Evolutionary conservation across 2,888 invertebrate genomes (phyloP).

Genomic region (Sarcophaga rosellei): DNA sequence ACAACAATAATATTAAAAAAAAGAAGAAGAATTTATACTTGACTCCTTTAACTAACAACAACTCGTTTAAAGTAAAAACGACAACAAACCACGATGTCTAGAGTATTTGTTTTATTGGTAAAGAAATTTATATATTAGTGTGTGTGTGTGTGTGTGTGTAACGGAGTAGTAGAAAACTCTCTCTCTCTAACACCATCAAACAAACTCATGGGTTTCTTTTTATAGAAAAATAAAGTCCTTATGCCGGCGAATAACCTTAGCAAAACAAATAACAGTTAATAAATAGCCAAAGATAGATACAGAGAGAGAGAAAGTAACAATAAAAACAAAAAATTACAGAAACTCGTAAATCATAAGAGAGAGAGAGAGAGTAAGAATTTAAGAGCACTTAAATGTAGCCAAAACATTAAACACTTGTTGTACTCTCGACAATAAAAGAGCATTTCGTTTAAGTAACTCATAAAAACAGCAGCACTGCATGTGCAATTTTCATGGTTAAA

Average conservation of each 20-base stretch:
- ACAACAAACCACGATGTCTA: constrained; percentile 19
- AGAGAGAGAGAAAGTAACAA: background rate
- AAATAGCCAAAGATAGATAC: constrained; percentile 46
- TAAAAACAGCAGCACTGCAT: no score
- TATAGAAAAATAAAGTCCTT: background rate
- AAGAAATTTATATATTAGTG: background rate
- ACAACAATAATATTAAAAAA: background rate
- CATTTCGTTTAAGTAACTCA: no score
- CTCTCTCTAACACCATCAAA: background rate
- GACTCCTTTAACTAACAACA: constrained; percentile 50
- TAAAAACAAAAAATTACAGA: constrained; percentile 11
- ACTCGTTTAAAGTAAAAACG: background rate
- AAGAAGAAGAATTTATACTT: constrained; percentile 20
- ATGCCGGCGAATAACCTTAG: constrained; percentile 46
- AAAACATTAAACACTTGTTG: constrained; percentile 34
- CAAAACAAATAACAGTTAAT: constrained; percentile 56
- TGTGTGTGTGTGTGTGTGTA: background rate
- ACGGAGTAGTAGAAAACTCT: background rate
- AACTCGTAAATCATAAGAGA: background rate
- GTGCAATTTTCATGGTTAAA: no score
- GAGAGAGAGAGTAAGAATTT: constrained; percentile 2
- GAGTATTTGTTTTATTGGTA: no score
- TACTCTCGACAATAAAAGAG: background rate
- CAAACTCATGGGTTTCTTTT: background rate
- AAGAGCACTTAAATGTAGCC: background rate